Percentiles rank a stretch among this genome's conserved stretches.
These are phyloP conservation scores for Cyprinodon variegatus DNA, from an alignment of 2,113 vertebrate genomes.

Conservation along the genomic window DNA sequence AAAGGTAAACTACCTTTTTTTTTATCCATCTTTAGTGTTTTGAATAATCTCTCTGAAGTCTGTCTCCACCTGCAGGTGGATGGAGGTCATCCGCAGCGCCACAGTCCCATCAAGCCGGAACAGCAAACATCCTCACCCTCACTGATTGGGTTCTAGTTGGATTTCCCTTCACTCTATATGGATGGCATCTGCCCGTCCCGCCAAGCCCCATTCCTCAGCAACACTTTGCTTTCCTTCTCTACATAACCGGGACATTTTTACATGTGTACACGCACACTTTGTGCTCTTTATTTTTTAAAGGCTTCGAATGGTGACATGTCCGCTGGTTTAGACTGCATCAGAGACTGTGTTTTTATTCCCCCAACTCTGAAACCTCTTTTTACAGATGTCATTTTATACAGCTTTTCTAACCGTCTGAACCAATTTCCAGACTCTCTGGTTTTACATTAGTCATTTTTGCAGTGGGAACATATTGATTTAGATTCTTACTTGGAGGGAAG, in stretches of 20 bases:
- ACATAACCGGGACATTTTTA: slow-evolving; percentile 73
- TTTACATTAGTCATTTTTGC: slow-evolving; percentile 74
- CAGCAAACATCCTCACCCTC: slow-evolving; percentile 87
- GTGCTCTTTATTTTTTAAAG: slow-evolving; percentile 75
- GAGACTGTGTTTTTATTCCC: slow-evolving; percentile 81
- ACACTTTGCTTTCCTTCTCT: slow-evolving; percentile 69
- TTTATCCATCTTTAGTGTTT: not conserved
- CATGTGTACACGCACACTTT: slow-evolving; percentile 76
- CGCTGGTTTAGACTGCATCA: slow-evolving; percentile 82
- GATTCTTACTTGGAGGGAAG: slow-evolving; percentile 52
- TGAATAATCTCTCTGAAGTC: not conserved
- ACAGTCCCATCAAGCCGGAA: slow-evolving; percentile 88
- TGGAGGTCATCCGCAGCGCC: slow-evolving; percentile 98
- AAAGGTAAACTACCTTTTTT: slow-evolving; percentile 82
- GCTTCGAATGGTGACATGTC: slow-evolving; percentile 80
- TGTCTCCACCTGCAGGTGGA: slow-evolving; percentile 85
- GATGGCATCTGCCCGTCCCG: slow-evolving; percentile 34
- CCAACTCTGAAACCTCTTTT: slow-evolving; percentile 79
- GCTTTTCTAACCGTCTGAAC: slow-evolving; percentile 78
- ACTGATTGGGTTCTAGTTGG: slow-evolving; percentile 75
- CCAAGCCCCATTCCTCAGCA: slow-evolving; percentile 23
- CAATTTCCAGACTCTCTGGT: slow-evolving; percentile 69
- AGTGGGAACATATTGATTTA: slow-evolving; percentile 56
- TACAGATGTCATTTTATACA: slow-evolving; percentile 82
- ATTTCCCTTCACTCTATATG: slow-evolving; percentile 15